Evolutionary conservation across 2,888 invertebrate species (phyloP), one percentile per base, ranked within the genome.

Genomic region (Siphonodentalium dalli): DNA sequence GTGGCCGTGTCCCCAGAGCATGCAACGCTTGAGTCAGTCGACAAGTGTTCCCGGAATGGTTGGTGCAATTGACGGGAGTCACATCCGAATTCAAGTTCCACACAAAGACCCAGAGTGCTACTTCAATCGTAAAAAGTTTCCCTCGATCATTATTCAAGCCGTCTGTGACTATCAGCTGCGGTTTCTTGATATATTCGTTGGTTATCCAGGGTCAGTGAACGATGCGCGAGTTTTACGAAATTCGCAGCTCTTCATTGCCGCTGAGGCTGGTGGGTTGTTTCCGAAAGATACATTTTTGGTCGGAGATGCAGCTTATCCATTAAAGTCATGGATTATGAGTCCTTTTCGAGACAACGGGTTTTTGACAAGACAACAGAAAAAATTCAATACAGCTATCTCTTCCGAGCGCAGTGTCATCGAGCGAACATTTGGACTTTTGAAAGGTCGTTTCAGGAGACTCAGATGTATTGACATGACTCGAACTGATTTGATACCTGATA

Each of bases 261-360:
- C 24, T 8, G 35, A 43, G 26, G 29, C 15, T 8, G 24, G 8
- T 15, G 23, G 41, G 31, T n/a, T 21, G 9, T 15, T 52, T 1
- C 41, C 40, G 37, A 33, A 40, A 11, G 38, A 48, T 18, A 28
- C 24, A 28, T 35, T 43, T 34, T 9, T 48, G 9, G 13, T 57
- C 20, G 53, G 34, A 29, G 53, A 57, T 48, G 43, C 38, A 35
- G 53, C 40, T 15, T 57, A 57, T 45, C 53, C 57, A 24, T 44
- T 40, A 23, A 27, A 35, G 15, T 31, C 34, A 15, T 48, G 53
- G 49, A 28, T 57, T 8, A 24, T 48, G n/a, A 57, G 47, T 37
- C 52, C 52, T 21, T 56, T 44, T 29, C 35, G 48, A 28, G 53
- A 53, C 41, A 49, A 29, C 45, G 57, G 48, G 24, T 43, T 53